Percentiles rank a stretch among this genome's conserved stretches.
Evolutionary conservation across 2,113 vertebrate species (phyloP).

Genomic region (Alexandromys fortis): DNA sequence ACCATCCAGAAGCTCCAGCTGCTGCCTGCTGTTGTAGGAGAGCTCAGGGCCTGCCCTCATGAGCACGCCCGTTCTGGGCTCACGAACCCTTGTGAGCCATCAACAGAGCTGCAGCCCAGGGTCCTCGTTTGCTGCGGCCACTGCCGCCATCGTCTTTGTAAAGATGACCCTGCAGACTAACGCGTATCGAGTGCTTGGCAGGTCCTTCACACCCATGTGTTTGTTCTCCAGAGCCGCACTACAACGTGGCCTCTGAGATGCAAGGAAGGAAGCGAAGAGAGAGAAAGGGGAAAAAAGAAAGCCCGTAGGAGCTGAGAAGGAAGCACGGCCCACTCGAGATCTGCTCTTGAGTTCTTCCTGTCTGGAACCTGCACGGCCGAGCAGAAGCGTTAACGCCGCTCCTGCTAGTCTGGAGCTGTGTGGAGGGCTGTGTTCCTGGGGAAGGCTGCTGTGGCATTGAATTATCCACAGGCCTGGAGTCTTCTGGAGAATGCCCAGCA

Average conservation of each 20-base stretch:
- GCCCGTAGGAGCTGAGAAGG: no score
- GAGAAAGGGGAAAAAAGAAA: not conserved
- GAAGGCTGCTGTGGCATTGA: not conserved
- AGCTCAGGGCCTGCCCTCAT: not conserved
- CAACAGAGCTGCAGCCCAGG: no score
- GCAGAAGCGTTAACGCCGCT: not conserved
- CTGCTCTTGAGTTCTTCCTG: rapidly evolving
- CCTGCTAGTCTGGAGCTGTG: rapidly evolving
- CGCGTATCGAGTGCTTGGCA: not conserved
- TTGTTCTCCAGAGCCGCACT: constrained; percentile 18
- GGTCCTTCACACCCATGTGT: not conserved
- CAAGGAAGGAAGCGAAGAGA: not conserved
- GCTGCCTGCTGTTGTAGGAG: no score
- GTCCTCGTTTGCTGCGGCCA: not conserved
- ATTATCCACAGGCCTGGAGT: no score
- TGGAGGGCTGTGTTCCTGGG: no score
- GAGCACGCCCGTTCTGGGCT: not conserved
- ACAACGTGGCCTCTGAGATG: not conserved
- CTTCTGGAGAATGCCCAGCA: not conserved
- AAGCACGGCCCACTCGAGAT: not conserved
- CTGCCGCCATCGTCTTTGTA: not conserved
- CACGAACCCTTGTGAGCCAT: rapidly evolving
- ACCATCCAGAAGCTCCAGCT: not conserved
- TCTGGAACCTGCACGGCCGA: no score
- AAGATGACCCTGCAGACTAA: constrained; percentile 19